Evolutionary conservation across 2,113 vertebrate genomes (phyloP).

Genomic region (Triplophysa tibetana): DNA sequence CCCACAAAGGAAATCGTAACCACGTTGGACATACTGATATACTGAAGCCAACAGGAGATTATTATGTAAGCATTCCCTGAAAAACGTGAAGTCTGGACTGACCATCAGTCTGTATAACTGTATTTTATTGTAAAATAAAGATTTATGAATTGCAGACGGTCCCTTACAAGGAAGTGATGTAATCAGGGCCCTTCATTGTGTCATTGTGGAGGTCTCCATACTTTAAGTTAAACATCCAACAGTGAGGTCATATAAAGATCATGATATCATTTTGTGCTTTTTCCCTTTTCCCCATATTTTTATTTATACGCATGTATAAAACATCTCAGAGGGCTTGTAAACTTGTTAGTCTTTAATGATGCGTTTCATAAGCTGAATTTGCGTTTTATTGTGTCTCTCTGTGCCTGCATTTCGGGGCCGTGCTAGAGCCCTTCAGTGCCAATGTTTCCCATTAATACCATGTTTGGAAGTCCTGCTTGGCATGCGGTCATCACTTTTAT

Average conservation of each 20-base stretch:
- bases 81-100: neutral
- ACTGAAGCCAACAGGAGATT: neutral
- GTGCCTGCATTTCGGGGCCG: neutral
- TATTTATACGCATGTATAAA: constrained; percentile 2
- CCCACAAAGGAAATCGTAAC: constrained; percentile 11
- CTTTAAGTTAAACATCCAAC: constrained; percentile 12
- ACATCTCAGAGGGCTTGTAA: constrained; percentile 19
- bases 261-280: neutral
- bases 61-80: constrained; percentile 6
- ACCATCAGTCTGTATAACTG: neutral
- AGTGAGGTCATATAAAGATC: constrained; percentile 21
- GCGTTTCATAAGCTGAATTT: neutral
- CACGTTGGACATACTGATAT: neutral
- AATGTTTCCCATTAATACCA: constrained; percentile 17
- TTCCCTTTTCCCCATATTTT: neutral
- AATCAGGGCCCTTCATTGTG: neutral
- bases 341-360: constrained; percentile 13
- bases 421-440: constrained; percentile 1
- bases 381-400: constrained; percentile 11
- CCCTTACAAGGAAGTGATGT: neutral
- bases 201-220: neutral
- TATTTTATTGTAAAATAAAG: neutral
- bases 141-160: neutral
- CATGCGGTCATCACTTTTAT: constrained; percentile 34
- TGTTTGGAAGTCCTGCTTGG: constrained; percentile 24